A percentile compares a stretch with the other conserved stretches of the same genome.
Evolutionary conservation across 2,113 vertebrate species (phyloP).

Genomic region (Stigmatopora nigra): DNA sequence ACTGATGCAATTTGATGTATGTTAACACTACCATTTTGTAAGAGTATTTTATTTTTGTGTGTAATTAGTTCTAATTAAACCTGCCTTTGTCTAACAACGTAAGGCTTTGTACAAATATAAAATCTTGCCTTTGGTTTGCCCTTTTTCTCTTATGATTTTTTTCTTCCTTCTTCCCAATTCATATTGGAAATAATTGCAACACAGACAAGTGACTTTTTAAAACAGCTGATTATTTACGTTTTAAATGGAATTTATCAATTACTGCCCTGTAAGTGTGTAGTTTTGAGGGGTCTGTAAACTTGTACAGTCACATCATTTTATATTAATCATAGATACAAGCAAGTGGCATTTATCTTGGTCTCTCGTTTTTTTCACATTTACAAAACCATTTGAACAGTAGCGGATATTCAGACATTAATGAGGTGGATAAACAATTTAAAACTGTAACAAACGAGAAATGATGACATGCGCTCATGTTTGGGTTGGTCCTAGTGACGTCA

Average conservation of each 20-base stretch:
- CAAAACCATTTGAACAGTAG: too few relatives aligned
- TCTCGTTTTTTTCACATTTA: too few relatives aligned
- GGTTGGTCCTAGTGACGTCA: slow-evolving; percentile 48
- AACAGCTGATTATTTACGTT: slow-evolving; percentile 13
- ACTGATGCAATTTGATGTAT: slow-evolving; percentile 75
- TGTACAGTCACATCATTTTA: too few relatives aligned
- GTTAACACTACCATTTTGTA: slow-evolving; percentile 75
- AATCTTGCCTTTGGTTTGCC: slow-evolving; percentile 19
- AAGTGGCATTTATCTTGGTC: too few relatives aligned
- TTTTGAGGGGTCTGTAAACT: not conserved
- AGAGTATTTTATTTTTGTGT: slow-evolving; percentile 78
- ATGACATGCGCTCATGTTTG: slow-evolving; percentile 5
- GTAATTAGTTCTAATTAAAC: slow-evolving; percentile 75
- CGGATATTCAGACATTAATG: too few relatives aligned
- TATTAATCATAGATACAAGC: too few relatives aligned
- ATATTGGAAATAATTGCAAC: not conserved
- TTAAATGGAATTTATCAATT: slow-evolving; percentile 5
- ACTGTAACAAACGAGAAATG: not conserved
- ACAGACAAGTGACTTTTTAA: not conserved
- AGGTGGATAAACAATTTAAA: too few relatives aligned
- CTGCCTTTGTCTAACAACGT: slow-evolving; percentile 69
- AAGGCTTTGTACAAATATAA: slow-evolving; percentile 42
- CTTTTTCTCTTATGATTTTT: slow-evolving; percentile 44
- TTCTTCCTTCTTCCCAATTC: not conserved
- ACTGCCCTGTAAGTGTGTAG: slow-evolving; percentile 2